Evolutionary conservation across 2,888 invertebrate species (phyloP).

Genomic region (Andrena trimmerana): DNA sequence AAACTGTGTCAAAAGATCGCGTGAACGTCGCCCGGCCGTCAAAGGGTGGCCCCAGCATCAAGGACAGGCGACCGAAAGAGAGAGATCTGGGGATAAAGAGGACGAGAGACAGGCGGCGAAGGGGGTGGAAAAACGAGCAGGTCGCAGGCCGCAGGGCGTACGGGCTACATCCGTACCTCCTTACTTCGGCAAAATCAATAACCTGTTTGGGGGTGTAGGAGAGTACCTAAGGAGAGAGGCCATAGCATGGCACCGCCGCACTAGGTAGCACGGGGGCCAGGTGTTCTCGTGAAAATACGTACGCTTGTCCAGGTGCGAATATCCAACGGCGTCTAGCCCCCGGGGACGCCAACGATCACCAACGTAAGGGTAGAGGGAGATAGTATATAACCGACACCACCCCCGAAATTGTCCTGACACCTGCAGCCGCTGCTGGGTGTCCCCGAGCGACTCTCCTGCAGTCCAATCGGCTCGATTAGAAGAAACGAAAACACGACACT

Average conservation of each 20-base stretch:
- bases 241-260: constrained; percentile 71
- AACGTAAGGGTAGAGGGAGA: not conserved
- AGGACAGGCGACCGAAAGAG: constrained; percentile 58
- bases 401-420: constrained; percentile 54
- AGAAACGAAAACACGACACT: constrained; percentile 18
- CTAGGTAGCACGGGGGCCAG: constrained; percentile 52
- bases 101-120: constrained; percentile 21
- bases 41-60: constrained; percentile 55
- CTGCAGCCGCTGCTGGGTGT: constrained; percentile 42
- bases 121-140: constrained; percentile 70
- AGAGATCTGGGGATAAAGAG: constrained; percentile 26
- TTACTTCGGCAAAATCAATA: constrained; percentile 82
- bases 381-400: constrained; percentile 47
- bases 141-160: constrained; percentile 77
- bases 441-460: not conserved
- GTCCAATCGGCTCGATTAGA: not conserved
- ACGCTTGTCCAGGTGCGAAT: constrained; percentile 62
- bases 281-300: constrained; percentile 61
- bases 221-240: constrained; percentile 78
- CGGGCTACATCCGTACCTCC: constrained; percentile 78
- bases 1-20: constrained; percentile 50
- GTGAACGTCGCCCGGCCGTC: constrained; percentile 53
- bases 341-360: constrained; percentile 29
- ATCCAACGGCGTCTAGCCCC: constrained; percentile 43
- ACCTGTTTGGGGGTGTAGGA: constrained; percentile 81